phyloP scores from a whole-genome alignment of 2,888 invertebrate species.

The Blastobasis lacticolella region DNA sequence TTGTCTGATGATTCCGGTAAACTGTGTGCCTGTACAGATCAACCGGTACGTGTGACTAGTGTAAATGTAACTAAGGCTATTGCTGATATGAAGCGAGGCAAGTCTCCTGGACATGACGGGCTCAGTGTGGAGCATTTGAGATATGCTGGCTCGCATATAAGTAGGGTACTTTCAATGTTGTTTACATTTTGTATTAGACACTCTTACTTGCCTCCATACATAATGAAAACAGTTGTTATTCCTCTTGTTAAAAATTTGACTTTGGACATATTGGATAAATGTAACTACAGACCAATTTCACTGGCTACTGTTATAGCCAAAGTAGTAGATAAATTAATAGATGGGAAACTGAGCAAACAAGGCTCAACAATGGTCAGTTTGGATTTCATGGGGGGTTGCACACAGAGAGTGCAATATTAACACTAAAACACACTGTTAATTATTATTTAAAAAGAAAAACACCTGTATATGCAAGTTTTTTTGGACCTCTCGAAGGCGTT shows the following conservation, averaged over 20 bases:
- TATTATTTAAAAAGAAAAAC: neutral
- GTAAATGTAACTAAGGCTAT: neutral
- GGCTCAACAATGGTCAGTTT: neutral
- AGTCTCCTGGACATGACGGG: neutral
- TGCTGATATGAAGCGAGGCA: neutral
- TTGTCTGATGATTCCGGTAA: neutral
- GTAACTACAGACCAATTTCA: neutral
- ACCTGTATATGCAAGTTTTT: no score
- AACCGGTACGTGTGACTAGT: neutral
- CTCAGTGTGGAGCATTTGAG: neutral
- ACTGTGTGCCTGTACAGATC: neutral
- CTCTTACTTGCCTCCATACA: neutral
- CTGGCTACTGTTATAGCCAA: neutral
- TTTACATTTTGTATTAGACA: neutral
- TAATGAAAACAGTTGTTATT: neutral
- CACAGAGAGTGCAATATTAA: neutral
- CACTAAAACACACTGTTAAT: no score
- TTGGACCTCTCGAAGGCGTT: no score
- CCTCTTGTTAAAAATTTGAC: neutral
- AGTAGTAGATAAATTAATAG: neutral
- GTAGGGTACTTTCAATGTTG: neutral
- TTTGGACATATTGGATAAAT: neutral
- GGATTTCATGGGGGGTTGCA: neutral
- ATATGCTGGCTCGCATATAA: no score
- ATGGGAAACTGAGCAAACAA: neutral